Percentiles rank a stretch among this genome's conserved stretches.
Evolutionary conservation across 2,888 invertebrate species (phyloP).

Genomic region (Xanthorhoe designata): DNA sequence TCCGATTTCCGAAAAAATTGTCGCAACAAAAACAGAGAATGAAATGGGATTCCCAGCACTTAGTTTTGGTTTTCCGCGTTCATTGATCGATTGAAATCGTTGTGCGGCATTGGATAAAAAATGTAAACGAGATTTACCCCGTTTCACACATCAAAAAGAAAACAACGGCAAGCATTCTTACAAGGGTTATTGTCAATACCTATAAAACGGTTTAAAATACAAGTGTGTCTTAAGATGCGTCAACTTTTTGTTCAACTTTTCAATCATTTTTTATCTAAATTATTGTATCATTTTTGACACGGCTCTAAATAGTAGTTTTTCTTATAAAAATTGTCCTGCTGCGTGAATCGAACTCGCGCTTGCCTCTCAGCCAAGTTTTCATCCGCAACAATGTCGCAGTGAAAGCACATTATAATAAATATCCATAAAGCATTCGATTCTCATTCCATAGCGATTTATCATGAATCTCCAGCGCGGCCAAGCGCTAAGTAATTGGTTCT

Average conservation of each 20-base stretch:
- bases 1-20: conserved; percentile 17
- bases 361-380: too few species aligned
- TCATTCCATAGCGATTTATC: conserved; percentile 21
- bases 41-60: conserved; percentile 26
- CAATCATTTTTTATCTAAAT: too few species aligned
- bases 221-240: too few species aligned
- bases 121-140: not conserved
- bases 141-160: not conserved
- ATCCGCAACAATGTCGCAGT: not conserved
- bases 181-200: too few species aligned
- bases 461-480: conserved; percentile 19
- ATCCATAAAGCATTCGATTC: not conserved
- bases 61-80: conserved; percentile 25
- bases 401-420: not conserved
- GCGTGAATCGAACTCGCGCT: too few species aligned
- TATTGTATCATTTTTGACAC: too few species aligned
- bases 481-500: conserved; percentile 36
- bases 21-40: conserved; percentile 15
- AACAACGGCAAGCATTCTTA: too few species aligned
- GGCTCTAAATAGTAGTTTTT: too few species aligned
- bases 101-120: conserved; percentile 4
- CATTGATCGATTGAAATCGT: conserved; percentile 18
- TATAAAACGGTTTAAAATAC: too few species aligned
- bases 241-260: too few species aligned
- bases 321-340: too few species aligned